Percentiles rank a stretch among this genome's conserved stretches.
phyloP scores from a whole-genome alignment of 2,888 invertebrate species.

The Pediacus dermestoides region DNA sequence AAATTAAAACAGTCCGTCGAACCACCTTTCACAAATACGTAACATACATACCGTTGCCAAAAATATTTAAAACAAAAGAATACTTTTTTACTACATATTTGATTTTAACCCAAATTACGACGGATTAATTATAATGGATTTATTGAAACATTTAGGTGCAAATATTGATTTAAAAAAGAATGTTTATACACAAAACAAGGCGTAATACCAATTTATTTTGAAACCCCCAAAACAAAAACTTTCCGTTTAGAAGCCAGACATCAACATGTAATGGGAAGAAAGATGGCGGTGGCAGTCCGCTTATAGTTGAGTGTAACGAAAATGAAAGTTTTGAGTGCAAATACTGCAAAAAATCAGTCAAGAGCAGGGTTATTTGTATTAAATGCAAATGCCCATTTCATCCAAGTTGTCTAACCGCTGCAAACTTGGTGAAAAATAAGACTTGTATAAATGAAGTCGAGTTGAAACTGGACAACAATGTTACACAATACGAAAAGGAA shows the following conservation, averaged over 20 bases:
- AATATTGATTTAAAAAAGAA: constrained; percentile 1
- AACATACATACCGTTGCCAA: constrained; percentile 2
- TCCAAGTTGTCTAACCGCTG: no score
- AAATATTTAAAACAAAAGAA: constrained; percentile 1
- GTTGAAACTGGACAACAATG: no score
- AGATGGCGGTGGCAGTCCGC: no score
- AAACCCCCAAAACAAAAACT: neutral
- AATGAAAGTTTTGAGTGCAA: no score
- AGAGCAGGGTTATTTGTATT: no score
- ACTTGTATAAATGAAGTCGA: no score
- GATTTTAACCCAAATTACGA: constrained; percentile 2
- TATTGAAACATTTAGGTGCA: constrained; percentile 2
- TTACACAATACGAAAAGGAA: no score
- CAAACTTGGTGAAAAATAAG: no score
- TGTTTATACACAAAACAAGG: no score
- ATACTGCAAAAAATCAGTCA: no score
- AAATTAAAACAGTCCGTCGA: constrained; percentile 3
- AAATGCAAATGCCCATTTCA: no score
- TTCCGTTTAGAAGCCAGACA: neutral
- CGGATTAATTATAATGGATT: neutral
- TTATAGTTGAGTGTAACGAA: no score
- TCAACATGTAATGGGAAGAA: neutral
- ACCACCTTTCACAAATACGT: neutral
- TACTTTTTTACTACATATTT: neutral
- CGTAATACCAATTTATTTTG: neutral